A percentile compares a stretch with the other conserved stretches of the same genome.
These are phyloP conservation scores for Megaleporinus macrocephalus DNA, from an alignment of 2,113 vertebrate genomes.

Conservation along the genomic window DNA sequence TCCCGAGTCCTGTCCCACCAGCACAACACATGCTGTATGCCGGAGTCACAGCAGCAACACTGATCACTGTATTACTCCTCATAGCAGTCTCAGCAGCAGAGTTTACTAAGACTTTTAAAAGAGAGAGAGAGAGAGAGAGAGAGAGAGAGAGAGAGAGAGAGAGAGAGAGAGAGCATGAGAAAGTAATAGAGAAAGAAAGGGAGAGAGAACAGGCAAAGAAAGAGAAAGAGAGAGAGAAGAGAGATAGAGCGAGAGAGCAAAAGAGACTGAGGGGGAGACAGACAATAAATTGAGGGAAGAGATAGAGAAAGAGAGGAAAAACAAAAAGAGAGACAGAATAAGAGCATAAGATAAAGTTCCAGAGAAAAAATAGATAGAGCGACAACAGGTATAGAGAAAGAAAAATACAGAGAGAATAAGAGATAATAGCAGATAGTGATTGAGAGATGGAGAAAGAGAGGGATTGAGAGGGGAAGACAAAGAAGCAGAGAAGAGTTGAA, in stretches of 20 bases:
- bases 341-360: too few relatives aligned
- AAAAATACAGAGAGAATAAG: not conserved
- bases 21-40: not conserved
- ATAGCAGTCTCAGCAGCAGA: not conserved
- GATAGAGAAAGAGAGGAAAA: too few relatives aligned
- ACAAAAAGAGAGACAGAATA: not conserved
- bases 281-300: too few relatives aligned
- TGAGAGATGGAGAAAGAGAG: too few relatives aligned
- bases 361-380: too few relatives aligned
- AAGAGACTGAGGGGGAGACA: not conserved
- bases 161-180: too few relatives aligned
- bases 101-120: not conserved
- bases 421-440: too few relatives aligned
- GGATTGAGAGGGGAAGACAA: too few relatives aligned
- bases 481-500: too few relatives aligned
- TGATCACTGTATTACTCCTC: slow-evolving; percentile 14
- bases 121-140: not conserved
- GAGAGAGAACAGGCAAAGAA: too few relatives aligned
- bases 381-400: too few relatives aligned
- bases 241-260: not conserved
- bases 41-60: slow-evolving; percentile 14
- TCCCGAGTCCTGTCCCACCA: not conserved
- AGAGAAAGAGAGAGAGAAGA: not conserved
- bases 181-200: not conserved
- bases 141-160: not conserved